Evolutionary conservation across 1,140 invertebrate genomes (phyloP).

Genomic region (Littorina saxatilis): DNA sequence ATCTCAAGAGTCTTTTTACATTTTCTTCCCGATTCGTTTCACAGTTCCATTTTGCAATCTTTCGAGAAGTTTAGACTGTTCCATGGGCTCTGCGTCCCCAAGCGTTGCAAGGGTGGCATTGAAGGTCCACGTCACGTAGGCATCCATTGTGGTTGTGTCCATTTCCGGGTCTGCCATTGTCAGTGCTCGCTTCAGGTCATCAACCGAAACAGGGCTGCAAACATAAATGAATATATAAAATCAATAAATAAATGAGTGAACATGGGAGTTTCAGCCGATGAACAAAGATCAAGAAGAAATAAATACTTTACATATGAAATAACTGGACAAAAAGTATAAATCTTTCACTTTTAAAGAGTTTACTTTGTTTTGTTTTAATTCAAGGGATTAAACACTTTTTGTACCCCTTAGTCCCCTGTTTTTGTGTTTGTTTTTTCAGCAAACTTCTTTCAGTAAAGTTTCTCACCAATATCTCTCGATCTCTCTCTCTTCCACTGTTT

Average conservation of each 20-base stretch:
- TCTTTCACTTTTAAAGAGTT: too few species aligned
- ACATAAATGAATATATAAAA: too few species aligned
- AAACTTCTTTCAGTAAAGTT: too few species aligned
- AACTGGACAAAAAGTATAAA: background rate
- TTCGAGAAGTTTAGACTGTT: slow-evolving; percentile 55
- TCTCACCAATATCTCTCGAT: background rate
- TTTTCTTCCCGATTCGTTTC: slow-evolving; percentile 49
- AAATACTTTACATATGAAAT: background rate
- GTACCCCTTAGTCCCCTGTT: background rate
- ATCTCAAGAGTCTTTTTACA: slow-evolving; percentile 31
- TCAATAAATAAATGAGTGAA: too few species aligned
- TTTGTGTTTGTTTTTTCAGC: background rate
- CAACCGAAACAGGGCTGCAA: slow-evolving; percentile 67
- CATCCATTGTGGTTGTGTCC: slow-evolving; percentile 59
- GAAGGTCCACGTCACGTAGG: slow-evolving; percentile 68
- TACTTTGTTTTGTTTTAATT: too few species aligned
- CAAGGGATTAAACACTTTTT: background rate
- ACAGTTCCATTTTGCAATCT: slow-evolving; percentile 64
- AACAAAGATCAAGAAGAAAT: too few species aligned
- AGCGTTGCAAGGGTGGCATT: slow-evolving; percentile 51
- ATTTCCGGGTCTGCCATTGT: slow-evolving; percentile 69
- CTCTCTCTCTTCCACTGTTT: background rate
- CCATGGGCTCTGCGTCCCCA: slow-evolving; percentile 57
- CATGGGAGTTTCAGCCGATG: too few species aligned
- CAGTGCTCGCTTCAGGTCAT: slow-evolving; percentile 68